A percentile compares a stretch with the other conserved stretches of the same genome.
These are phyloP conservation scores for Dendrocincla tyrannina DNA, from an alignment of 2,797 vertebrate genomes.

Conservation along the genomic window DNA sequence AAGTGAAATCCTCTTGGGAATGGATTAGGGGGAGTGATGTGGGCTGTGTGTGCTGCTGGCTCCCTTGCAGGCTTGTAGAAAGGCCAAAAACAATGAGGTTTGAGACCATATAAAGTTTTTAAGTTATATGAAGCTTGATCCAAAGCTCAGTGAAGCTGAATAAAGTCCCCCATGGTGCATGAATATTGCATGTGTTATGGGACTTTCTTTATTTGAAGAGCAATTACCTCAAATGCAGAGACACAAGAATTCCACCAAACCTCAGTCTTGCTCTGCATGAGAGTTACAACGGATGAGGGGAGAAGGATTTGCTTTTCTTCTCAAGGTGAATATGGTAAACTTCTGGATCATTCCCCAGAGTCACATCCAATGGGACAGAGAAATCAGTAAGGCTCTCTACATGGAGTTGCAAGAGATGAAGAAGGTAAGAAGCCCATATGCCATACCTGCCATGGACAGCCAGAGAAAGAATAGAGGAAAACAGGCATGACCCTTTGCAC, in stretches of 20 bases:
- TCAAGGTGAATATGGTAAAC: background rate
- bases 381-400: background rate
- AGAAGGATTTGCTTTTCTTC: background rate
- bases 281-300: background rate
- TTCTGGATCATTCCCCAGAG: background rate
- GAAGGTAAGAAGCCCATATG: background rate
- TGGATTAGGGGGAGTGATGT: background rate
- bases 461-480: background rate
- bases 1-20: background rate
- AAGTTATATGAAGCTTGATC: background rate
- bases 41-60: background rate
- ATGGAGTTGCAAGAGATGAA: background rate
- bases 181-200: background rate
- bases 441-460: background rate
- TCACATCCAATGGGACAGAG: background rate
- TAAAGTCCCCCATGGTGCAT: background rate
- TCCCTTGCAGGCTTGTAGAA: background rate
- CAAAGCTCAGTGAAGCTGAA: constrained; percentile 25
- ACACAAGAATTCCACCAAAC: background rate
- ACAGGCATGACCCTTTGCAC: background rate
- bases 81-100: background rate
- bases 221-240: background rate
- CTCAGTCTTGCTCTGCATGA: background rate
- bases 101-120: background rate
- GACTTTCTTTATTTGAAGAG: background rate